Percentiles rank a stretch among this genome's conserved stretches.
Conservation (phyloP, 2,888 invertebrate genomes). For the Drosophila putrida region DNA sequence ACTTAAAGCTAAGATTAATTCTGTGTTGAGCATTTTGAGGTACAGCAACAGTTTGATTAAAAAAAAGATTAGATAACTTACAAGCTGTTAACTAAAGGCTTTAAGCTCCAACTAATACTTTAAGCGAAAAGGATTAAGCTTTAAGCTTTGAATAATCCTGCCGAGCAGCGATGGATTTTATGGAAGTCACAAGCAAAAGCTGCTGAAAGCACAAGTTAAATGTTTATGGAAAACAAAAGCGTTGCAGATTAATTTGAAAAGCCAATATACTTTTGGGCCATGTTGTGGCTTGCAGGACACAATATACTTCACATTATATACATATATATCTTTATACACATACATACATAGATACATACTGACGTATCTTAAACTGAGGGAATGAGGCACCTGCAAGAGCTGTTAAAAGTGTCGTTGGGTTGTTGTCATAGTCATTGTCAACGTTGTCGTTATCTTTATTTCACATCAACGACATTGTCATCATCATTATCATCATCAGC, state of each 20-base stretch:
- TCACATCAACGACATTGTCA: constrained; percentile 78
- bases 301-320: neutral
- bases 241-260: constrained; percentile 18
- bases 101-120: no score
- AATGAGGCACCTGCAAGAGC: constrained; percentile 71
- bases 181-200: neutral
- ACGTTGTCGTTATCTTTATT: constrained; percentile 80
- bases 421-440: constrained; percentile 79
- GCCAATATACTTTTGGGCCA: constrained; percentile 22
- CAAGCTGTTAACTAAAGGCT: no score
- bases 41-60: no score
- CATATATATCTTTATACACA: neutral
- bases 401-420: constrained; percentile 78
- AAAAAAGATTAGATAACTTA: no score
- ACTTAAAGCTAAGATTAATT: no score
- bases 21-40: no score
- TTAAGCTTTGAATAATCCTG: neutral
- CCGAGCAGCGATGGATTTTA: neutral
- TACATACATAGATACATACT: neutral
- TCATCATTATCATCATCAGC: constrained; percentile 58
- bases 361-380: neutral
- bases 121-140: neutral
- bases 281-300: constrained; percentile 1
- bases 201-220: neutral
- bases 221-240: neutral